Base-by-base conservation (phyloP, 2,888 invertebrate species). In the Agrotis clavis region DNA sequence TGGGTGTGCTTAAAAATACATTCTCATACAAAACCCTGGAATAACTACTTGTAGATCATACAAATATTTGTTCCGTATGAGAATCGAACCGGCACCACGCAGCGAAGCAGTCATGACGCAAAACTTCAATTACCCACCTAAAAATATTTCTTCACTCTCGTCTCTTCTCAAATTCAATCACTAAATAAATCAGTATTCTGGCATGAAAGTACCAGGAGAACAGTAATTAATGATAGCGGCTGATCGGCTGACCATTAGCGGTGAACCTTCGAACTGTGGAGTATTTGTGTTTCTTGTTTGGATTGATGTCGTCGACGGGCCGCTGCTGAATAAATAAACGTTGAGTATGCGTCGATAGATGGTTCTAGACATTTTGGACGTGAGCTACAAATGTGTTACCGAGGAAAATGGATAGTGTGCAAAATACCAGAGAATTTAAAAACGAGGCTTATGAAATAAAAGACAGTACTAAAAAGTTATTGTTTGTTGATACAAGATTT, bases 211-310 rank as follows among this genome's bases (percentile, higher is more conserved):
- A 77, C 72, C 13, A 73, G 50, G 45, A 77, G n/a, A 57, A 21
- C 70, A 77, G 50, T 77, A 73, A 77, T 73, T 45, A 77, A 70
- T 70, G 16, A 16, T 70, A 51, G 57, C 21, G 41, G 30, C 54
- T 25, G 53, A 48, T 65, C 48, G 41, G 19, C n/a, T 77, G 57
- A 78, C 71, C 73, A 47, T 73, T 70, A 70, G 71, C 45, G 45
- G 50, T 70, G 71, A 78, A 70, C 73, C 71, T 14, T 47, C 57
- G 18, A 71, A 51, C 71, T 57, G 35, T 57, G 13, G 50, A 78
- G 57, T 78, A 35, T 70, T 73, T 51, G 71, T 70, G 30, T 51
- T 73, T 47, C 78, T 57, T 51, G 50, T 73, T 57, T 19, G 11
- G 50, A 78, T 78, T 47, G 71, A 71, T 78, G 57, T 57, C 50